Evolutionary conservation across 2,888 invertebrate genomes (phyloP).

Genomic region (Cremastobaeus sp.): DNA sequence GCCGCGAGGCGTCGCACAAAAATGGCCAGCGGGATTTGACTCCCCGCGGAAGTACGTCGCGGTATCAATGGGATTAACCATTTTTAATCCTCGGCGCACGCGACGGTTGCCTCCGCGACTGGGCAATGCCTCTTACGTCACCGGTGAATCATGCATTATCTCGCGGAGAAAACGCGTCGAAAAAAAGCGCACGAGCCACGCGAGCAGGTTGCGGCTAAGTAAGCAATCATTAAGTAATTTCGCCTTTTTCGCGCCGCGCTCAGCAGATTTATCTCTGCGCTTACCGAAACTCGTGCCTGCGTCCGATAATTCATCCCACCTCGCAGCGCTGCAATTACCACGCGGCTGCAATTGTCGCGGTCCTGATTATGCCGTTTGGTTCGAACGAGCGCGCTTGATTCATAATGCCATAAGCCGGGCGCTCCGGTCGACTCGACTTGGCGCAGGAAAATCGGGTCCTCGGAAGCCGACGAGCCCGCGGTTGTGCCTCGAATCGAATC

Average conservation of each 20-base stretch:
- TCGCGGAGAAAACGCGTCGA: conserved; percentile 42
- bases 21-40: too few species aligned
- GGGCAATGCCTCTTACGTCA: conserved; percentile 48
- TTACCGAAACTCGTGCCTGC: conserved; percentile 44
- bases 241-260: conserved; percentile 29
- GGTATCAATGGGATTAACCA: too few species aligned
- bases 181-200: conserved; percentile 31
- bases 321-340: conserved; percentile 18
- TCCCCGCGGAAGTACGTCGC: too few species aligned
- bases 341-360: conserved; percentile 30
- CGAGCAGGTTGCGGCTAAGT: conserved; percentile 49
- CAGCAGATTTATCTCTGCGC: conserved; percentile 51
- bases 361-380: conserved; percentile 15
- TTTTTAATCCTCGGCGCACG: too few species aligned
- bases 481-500: too few species aligned
- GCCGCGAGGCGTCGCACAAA: too few species aligned
- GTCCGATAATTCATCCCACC: conserved; percentile 22
- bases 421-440: too few species aligned
- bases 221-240: conserved; percentile 53
- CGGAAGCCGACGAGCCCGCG: too few species aligned
- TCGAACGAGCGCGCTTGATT: too few species aligned
- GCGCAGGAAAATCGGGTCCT: too few species aligned
- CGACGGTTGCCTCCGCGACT: conserved; percentile 32
- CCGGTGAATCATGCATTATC: conserved; percentile 54
- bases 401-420: too few species aligned